Evolutionary conservation across 1,140 invertebrate species (phyloP).

Genomic region (Eciton burchellii): DNA sequence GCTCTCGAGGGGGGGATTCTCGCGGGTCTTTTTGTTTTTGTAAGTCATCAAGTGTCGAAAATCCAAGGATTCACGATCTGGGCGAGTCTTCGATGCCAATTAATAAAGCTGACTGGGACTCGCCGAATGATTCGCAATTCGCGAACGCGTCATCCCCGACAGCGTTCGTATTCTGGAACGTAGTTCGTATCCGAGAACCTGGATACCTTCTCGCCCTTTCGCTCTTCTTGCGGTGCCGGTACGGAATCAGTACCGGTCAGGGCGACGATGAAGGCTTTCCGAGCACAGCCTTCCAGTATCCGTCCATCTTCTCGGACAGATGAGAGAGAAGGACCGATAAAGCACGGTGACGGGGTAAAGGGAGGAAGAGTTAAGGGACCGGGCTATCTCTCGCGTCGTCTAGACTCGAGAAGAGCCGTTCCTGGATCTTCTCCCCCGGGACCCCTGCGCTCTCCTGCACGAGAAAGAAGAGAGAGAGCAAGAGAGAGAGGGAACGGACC

Average conservation of each 20-base stretch:
- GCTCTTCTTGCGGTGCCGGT: neutral
- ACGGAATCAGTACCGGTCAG: slow-evolving; percentile 44
- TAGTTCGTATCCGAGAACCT: neutral
- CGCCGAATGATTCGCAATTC: neutral
- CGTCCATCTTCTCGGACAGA: slow-evolving; percentile 66
- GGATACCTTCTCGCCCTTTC: no score
- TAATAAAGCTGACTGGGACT: neutral
- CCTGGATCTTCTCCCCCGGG: slow-evolving; percentile 80
- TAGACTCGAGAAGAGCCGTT: slow-evolving; percentile 77
- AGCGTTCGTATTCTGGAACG: neutral
- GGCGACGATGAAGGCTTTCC: slow-evolving; percentile 20
- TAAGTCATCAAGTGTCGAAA: no score
- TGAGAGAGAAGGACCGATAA: slow-evolving; percentile 57
- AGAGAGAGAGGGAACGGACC: slow-evolving; percentile 44
- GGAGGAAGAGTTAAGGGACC: slow-evolving; percentile 15
- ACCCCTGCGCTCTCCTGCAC: slow-evolving; percentile 60
- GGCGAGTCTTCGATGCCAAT: no score
- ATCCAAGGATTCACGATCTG: no score
- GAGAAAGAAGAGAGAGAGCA: slow-evolving; percentile 12
- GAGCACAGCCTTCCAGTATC: slow-evolving; percentile 45
- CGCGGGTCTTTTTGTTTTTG: no score
- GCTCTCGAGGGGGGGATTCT: no score
- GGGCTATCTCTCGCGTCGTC: slow-evolving; percentile 73
- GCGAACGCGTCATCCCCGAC: no score
- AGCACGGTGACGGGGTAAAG: neutral